Evolutionary conservation across 1,140 invertebrate genomes (phyloP).

Genomic region (Dendroctonus ponderosae): DNA sequence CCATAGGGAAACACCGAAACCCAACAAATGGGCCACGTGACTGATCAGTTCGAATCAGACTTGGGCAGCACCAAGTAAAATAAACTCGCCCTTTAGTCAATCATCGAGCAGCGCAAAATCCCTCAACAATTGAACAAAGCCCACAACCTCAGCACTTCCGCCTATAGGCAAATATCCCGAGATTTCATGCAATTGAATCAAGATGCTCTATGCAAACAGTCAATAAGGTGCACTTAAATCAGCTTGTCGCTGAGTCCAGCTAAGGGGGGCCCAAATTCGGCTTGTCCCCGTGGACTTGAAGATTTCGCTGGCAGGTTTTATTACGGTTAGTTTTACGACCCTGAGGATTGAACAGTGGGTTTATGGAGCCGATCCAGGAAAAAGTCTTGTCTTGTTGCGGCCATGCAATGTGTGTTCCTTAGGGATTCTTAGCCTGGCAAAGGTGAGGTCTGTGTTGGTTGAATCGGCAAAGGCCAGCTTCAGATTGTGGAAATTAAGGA

Average conservation of each 20-base stretch:
- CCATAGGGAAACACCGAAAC: constrained; percentile 21
- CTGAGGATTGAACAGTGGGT: neutral
- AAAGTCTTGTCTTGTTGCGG: constrained; percentile 3
- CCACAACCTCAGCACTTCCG: too few species aligned
- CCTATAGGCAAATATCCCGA: too few species aligned
- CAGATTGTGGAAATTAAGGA: too few species aligned
- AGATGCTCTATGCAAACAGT: too few species aligned
- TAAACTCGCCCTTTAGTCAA: neutral
- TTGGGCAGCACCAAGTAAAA: too few species aligned
- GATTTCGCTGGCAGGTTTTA: neutral
- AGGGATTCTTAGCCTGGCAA: neutral
- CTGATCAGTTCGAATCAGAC: neutral
- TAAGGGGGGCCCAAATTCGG: neutral
- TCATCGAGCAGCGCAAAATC: too few species aligned
- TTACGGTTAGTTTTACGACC: constrained; percentile 2
- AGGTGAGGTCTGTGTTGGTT: too few species aligned
- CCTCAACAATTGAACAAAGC: too few species aligned
- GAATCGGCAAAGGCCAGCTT: too few species aligned
- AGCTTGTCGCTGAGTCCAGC: neutral
- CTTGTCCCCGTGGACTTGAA: too few species aligned
- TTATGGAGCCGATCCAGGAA: neutral
- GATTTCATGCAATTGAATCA: too few species aligned
- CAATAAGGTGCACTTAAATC: neutral
- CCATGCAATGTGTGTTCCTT: neutral
- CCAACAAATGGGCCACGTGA: constrained; percentile 14